Evolutionary conservation across 2,888 invertebrate species (phyloP).

Genomic region (Cosmorhoe ocellata): DNA sequence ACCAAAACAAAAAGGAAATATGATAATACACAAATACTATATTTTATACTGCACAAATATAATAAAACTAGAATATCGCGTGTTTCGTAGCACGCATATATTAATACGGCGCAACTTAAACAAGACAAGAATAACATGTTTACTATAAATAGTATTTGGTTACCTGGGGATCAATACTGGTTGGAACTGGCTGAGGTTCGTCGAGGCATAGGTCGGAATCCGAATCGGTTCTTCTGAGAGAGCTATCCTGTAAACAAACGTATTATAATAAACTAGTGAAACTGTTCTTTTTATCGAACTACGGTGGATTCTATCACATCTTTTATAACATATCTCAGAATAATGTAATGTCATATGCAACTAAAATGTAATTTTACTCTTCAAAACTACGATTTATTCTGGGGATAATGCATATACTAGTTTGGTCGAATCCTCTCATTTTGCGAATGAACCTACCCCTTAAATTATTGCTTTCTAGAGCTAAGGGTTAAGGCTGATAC

Average conservation of each 20-base stretch:
- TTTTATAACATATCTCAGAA: too few species aligned
- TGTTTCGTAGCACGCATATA: not conserved
- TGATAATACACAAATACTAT: slow-evolving; percentile 37
- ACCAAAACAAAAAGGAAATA: slow-evolving; percentile 66
- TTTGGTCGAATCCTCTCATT: too few species aligned
- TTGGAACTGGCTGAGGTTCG: slow-evolving; percentile 78
- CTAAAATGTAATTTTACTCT: too few species aligned
- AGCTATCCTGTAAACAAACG: slow-evolving; percentile 83
- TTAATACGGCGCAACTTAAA: slow-evolving; percentile 2
- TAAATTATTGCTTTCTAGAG: too few species aligned
- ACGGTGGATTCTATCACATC: too few species aligned
- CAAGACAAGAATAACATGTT: not conserved
- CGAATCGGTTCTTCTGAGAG: slow-evolving; percentile 88
- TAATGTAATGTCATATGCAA: too few species aligned
- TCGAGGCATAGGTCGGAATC: slow-evolving; percentile 96
- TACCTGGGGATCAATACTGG: slow-evolving; percentile 76
- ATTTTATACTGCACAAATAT: slow-evolving; percentile 28
- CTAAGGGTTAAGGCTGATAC: too few species aligned
- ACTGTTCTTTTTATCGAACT: too few species aligned
- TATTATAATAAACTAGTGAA: not conserved
- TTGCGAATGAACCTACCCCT: too few species aligned
- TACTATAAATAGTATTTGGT: not conserved
- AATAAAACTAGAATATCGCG: not conserved
- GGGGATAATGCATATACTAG: too few species aligned
- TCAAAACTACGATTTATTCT: too few species aligned